phyloP scores from a whole-genome alignment of 2,888 invertebrate species.

The Torymus tubicola region DNA sequence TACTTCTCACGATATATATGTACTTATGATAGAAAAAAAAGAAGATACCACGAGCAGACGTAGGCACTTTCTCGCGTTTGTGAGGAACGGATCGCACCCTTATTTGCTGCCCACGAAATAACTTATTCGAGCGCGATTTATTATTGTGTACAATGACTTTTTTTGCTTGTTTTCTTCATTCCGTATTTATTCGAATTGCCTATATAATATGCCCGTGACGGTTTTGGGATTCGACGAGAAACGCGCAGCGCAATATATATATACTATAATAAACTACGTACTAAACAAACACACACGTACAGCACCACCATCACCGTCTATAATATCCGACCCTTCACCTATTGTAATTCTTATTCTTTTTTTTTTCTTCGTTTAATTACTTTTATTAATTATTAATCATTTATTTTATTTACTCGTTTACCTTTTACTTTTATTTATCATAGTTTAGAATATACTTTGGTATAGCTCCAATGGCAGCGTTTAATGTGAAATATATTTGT shows the following conservation, averaged over 20 bases:
- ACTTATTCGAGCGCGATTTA: constrained; percentile 28
- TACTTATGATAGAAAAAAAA: not conserved
- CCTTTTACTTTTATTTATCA: constrained; percentile 64
- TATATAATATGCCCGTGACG: not conserved
- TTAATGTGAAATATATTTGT: constrained; percentile 71
- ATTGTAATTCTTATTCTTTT: constrained; percentile 17
- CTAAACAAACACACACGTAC: too few species aligned
- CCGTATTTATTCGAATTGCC: constrained; percentile 6
- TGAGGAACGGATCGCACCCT: not conserved
- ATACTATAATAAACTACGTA: too few species aligned
- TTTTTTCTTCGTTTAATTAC: constrained; percentile 44
- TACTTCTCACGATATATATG: too few species aligned
- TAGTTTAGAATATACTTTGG: constrained; percentile 74
- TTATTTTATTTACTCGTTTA: constrained; percentile 54
- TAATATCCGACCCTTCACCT: not conserved
- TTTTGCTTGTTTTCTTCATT: too few species aligned
- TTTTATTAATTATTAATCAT: constrained; percentile 54
- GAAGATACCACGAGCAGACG: constrained; percentile 26
- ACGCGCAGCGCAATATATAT: constrained; percentile 54
- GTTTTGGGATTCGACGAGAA: constrained; percentile 64
- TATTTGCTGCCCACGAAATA: constrained; percentile 36
- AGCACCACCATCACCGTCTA: not conserved
- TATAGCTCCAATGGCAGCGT: constrained; percentile 72
- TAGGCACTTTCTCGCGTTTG: constrained; percentile 40
- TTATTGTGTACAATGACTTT: too few species aligned